Evolutionary conservation across 2,797 vertebrate genomes (phyloP).

Genomic region (Eulemur albifrons): DNA sequence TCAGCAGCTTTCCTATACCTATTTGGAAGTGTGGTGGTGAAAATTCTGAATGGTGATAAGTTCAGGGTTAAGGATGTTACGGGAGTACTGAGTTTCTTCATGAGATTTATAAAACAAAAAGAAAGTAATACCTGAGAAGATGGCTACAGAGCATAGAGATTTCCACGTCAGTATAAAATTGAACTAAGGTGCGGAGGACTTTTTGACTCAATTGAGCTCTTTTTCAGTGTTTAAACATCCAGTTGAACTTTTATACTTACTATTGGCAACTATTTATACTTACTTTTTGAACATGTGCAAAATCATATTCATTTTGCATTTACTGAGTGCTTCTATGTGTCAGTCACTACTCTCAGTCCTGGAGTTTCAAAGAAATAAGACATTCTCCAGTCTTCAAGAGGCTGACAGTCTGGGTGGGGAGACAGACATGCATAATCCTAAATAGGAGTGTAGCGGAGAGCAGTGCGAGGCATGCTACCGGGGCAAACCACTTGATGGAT

Average conservation of each 20-base stretch:
- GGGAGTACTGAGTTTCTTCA: background rate
- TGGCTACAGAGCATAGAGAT: background rate
- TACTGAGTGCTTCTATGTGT: background rate
- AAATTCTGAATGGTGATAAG: background rate
- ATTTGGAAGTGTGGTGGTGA: background rate
- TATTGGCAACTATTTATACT: too few relatives aligned
- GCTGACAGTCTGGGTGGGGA: background rate
- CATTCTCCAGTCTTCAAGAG: background rate
- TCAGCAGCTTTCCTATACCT: background rate
- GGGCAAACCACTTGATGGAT: background rate
- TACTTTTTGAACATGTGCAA: constrained; percentile 44
- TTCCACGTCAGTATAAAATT: background rate
- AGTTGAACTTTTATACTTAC: background rate
- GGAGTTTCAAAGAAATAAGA: background rate
- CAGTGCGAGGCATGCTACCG: background rate
- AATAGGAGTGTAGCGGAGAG: background rate
- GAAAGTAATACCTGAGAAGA: background rate
- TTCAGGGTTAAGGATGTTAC: background rate
- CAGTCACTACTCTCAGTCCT: background rate
- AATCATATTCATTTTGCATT: background rate
- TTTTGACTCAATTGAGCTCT: background rate
- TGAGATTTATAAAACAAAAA: background rate
- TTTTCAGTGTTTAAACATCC: constrained; percentile 7
- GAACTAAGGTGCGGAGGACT: background rate
- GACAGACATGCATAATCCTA: background rate